Conservation (phyloP, 2,797 vertebrate genomes). For the Thalassophryne amazonica region DNA sequence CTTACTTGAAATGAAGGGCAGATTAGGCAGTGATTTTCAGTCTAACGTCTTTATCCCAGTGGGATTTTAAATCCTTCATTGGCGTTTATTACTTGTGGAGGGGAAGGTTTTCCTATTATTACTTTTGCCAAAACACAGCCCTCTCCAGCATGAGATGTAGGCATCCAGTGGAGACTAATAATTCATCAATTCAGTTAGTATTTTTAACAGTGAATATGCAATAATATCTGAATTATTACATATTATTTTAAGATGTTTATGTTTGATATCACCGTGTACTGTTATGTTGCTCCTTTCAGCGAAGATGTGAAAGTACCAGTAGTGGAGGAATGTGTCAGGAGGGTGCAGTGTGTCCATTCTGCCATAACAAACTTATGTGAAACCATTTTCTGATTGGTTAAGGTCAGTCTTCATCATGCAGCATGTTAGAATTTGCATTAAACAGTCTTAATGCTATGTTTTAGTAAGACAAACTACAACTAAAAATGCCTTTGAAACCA, state of each 20-base stretch:
- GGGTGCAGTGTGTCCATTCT: constrained; percentile 47
- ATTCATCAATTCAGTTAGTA: no score
- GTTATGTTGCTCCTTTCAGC: constrained; percentile 26
- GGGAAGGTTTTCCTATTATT: constrained; percentile 32
- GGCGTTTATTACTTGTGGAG: constrained; percentile 39
- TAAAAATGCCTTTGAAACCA: no score
- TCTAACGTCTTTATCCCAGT: constrained; percentile 49
- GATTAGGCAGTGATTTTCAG: constrained; percentile 58
- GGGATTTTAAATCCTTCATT: constrained; percentile 52
- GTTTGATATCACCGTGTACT: constrained; percentile 29
- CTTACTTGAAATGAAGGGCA: constrained; percentile 36
- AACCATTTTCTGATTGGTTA: constrained; percentile 13
- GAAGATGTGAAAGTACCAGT: constrained; percentile 54
- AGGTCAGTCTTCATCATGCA: no score
- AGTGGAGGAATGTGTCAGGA: constrained; percentile 65
- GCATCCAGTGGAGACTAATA: no score
- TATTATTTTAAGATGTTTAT: no score
- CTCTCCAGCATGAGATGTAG: constrained; percentile 17
- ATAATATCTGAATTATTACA: no score
- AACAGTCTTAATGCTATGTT: no score
- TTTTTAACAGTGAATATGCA: no score
- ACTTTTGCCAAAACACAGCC: constrained; percentile 29
- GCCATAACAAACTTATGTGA: constrained; percentile 25
- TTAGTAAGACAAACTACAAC: no score
- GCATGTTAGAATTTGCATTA: no score